Base-by-base conservation (phyloP, 2,888 invertebrate genomes). In the Aphrophora alni region DNA sequence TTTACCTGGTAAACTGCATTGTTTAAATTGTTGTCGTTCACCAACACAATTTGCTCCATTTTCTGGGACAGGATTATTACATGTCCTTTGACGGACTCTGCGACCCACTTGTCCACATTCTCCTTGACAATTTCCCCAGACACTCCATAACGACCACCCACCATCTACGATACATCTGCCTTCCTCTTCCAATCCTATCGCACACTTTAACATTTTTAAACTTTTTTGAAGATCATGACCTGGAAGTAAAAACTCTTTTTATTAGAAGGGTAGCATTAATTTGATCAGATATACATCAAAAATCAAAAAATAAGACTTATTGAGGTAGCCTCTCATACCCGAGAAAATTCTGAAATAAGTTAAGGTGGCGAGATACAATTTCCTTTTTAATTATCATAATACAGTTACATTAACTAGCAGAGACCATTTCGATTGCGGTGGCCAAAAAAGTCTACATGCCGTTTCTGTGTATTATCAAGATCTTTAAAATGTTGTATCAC, bases 111-210 rank as follows among this genome's bases (percentile, higher is more conserved):
- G 88, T 38, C 90, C 90, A 83, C 91, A 91, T n/a, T 87, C 84
- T 8, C 91, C 91, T 14, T 85, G 87, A 82, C 91, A 91, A 0
- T 85, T 75, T 0, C 89, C 88, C 91, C 91, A 91, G 0, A 88
- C 80, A 8, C 87, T 86, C 91, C 91, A 91, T 0, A 88, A 83
- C 0, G 89, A 87, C 91, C 91, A 91, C 17, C 89, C 89, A 17
- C 90, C 91, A 77, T 90, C 90, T 4, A 89, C 86, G 0, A 90
- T 90, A 80, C 89, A 90, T 0, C 89, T 14, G 7, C 38, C 12
- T 17, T 38, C 21, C 0, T 71, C 28, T 71, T 38, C 71, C 0
- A 38, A 28, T 12, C 75, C 80, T 17, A 80, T 25, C 0, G 78
- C 77, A 51, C 82, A 81, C 33, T 80, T 75, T n/a, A 82, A 59